Base-by-base conservation (phyloP, 2,888 invertebrate species). In the Papilio demoleus region DNA sequence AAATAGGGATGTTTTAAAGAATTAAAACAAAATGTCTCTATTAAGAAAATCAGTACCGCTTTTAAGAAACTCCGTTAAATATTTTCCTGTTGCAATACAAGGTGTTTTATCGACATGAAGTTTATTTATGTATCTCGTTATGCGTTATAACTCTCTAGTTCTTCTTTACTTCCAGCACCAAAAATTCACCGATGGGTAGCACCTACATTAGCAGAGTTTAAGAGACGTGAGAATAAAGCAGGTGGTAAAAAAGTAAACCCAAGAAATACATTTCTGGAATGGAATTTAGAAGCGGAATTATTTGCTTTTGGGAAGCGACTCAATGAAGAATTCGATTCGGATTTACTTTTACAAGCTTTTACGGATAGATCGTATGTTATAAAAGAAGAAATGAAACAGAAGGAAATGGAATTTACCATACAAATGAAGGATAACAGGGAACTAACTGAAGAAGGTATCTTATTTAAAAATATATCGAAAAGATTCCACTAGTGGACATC, bases 201-300 rank as follows among this genome's bases (percentile, higher is more conserved):
- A 2, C 96, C 97, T 34, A 95, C 95, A 6, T 84, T 96, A 73
- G 92, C 85, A 77, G 94, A 93, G 78, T 80, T 97, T 12, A 93
- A 94, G 65, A 87, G 78, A 9, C 93, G 95, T 5, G 94, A 94
- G 78, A 81, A 94, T 2, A 94, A 92, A 81, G 78, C 93, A 27
- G 95, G 94, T 0, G 93, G 94, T 8, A 94, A 95, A 77, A 89
- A 81, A 77, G 77, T 70, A 64, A 75, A 85, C 74, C 77, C 93
- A 73, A 76, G 97, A 72, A 95, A 94, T 31, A 92, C 93, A 9
- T 96, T 93, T 80, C 75, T 95, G n/a, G 97, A 96, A 79, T 97
- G 98, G 98, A 98, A 98, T 82, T 95, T 97, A 76, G 95, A 96
- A 76, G 94, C 97, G 0, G 98, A 99, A 89, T 73, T 99, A 2